Evolutionary conservation across 2,113 vertebrate species (phyloP).

Genomic region (Chelonoidis abingdonii): DNA sequence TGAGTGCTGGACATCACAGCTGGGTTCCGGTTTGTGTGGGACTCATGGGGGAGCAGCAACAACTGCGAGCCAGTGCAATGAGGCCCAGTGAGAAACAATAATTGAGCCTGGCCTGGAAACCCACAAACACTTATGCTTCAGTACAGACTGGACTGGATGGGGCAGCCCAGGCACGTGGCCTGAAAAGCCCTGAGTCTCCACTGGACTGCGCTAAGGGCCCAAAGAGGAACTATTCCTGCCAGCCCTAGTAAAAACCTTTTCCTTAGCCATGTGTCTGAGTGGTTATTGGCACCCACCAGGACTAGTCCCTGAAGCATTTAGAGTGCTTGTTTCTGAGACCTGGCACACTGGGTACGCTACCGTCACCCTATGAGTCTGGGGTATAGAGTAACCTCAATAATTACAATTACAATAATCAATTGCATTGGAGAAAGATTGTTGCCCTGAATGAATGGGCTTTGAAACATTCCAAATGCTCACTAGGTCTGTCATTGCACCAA

Average conservation of each 20-base stretch:
- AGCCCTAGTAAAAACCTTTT: no score
- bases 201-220: no score
- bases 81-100: not conserved
- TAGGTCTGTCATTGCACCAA: not conserved
- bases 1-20: not conserved
- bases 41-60: not conserved
- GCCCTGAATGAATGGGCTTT: not conserved
- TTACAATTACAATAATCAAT: not conserved
- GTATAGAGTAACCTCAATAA: not conserved
- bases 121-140: not conserved
- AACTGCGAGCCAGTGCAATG: not conserved
- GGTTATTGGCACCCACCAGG: no score
- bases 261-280: no score
- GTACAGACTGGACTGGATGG: not conserved
- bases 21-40: not conserved
- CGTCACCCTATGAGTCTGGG: not conserved
- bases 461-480: not conserved
- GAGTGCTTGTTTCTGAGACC: no score
- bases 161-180: no score
- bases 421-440: not conserved
- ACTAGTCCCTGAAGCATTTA: not conserved
- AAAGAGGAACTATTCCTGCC: no score
- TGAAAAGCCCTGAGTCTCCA: not conserved
- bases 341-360: not conserved
- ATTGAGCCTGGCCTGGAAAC: not conserved